Percentiles rank a stretch among this genome's conserved stretches.
Conservation (phyloP, 2,888 invertebrate genomes). For the Aradus depressus region DNA sequence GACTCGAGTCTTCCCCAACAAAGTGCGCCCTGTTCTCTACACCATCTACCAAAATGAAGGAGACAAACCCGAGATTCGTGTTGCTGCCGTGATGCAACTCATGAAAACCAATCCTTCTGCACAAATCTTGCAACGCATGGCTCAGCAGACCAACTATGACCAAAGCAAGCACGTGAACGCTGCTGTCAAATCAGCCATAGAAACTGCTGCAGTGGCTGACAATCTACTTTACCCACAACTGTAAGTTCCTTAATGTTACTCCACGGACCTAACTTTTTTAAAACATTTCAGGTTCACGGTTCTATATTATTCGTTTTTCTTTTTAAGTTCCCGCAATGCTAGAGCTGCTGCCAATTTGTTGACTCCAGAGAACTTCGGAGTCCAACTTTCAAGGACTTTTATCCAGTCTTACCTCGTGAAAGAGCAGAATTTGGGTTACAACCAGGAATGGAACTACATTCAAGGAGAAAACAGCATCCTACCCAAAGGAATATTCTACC, state of each 20-base stretch:
- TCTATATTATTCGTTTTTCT: slow-evolving; percentile 6
- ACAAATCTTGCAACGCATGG: slow-evolving; percentile 57
- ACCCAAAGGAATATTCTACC: slow-evolving; percentile 40
- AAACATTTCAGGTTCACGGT: too few species aligned
- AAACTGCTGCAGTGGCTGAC: slow-evolving; percentile 19
- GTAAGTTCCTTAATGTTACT: too few species aligned
- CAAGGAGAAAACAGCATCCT: slow-evolving; percentile 46
- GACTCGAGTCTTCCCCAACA: slow-evolving; percentile 41
- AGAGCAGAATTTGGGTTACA: slow-evolving; percentile 37
- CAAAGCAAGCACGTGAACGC: slow-evolving; percentile 51
- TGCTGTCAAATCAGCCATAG: slow-evolving; percentile 49
- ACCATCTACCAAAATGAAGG: slow-evolving; percentile 55
- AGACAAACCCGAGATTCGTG: slow-evolving; percentile 53
- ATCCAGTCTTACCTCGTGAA: slow-evolving; percentile 10
- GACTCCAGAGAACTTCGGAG: slow-evolving; percentile 34
- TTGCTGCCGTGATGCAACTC: slow-evolving; percentile 50
- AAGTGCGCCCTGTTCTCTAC: slow-evolving; percentile 48
- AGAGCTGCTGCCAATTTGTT: slow-evolving; percentile 41
- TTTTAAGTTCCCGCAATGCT: slow-evolving; percentile 41
- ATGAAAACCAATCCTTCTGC: slow-evolving; percentile 49
- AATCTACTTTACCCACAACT: slow-evolving; percentile 39
- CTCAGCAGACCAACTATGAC: slow-evolving; percentile 52
- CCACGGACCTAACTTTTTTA: too few species aligned
- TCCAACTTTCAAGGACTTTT: slow-evolving; percentile 30
- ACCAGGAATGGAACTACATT: slow-evolving; percentile 38